A percentile compares a stretch with the other conserved stretches of the same genome.
phyloP scores from a whole-genome alignment of 2,888 invertebrate genomes.

The Hoplodrina ambigua region DNA sequence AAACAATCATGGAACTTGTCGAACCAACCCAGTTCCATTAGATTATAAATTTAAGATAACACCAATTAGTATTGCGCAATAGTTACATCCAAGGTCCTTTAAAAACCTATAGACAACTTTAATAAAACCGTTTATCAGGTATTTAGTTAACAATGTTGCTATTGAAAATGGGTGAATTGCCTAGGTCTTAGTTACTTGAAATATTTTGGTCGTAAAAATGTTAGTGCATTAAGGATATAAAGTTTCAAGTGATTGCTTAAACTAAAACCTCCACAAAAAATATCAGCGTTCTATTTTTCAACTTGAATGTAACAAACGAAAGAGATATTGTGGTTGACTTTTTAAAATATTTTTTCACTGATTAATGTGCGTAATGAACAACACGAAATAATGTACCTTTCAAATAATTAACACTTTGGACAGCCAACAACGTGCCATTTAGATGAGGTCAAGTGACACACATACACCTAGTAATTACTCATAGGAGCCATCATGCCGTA shows the following conservation, averaged over 20 bases:
- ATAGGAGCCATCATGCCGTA: slow-evolving; percentile 23
- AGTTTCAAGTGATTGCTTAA: background rate
- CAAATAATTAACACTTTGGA: background rate
- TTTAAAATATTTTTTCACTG: background rate
- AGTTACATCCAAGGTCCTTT: slow-evolving; percentile 41
- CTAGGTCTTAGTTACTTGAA: slow-evolving; percentile 4
- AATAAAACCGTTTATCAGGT: slow-evolving; percentile 10
- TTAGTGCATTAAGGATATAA: background rate
- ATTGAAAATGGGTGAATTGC: slow-evolving; percentile 19
- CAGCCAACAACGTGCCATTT: background rate
- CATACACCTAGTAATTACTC: slow-evolving; percentile 4
- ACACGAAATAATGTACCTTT: background rate
- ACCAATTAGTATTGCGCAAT: slow-evolving; percentile 45
- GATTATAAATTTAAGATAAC: slow-evolving; percentile 50
- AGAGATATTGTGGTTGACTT: background rate
- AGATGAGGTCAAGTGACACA: slow-evolving; percentile 8
- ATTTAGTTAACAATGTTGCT: slow-evolving; percentile 20
- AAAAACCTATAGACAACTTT: slow-evolving; percentile 26
- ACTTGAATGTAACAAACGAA: too few species aligned
- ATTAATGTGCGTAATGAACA: background rate
- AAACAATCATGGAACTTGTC: slow-evolving; percentile 42
- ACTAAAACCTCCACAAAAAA: background rate
- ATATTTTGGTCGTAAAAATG: slow-evolving; percentile 2
- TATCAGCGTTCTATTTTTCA: background rate
- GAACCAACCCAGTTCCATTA: slow-evolving; percentile 43